Evolutionary conservation across 2,113 vertebrate genomes (phyloP), one percentile per base, ranked within the genome.

Genomic region (Macheiramphus alcinus): DNA sequence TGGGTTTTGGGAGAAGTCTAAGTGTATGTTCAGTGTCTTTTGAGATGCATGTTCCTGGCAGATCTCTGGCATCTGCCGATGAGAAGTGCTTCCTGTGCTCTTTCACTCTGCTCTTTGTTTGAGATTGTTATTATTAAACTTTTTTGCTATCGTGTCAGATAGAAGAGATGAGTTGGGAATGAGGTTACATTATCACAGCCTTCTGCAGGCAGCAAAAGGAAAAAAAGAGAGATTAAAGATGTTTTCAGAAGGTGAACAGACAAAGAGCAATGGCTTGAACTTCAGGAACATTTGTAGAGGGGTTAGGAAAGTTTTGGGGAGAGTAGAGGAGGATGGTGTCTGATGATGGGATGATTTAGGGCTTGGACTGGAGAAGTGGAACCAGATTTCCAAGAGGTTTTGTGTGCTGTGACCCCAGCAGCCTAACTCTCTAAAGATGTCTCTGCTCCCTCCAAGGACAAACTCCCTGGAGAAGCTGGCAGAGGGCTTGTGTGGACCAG

Each of bases 81-180:
- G 79, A 72, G 53, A 89, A 82, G 67, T 40, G 40, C 55, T 92
- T 92, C 43, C 52, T 0, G 2, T 4, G 6, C 47, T 93, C 62
- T 74, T 80, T 70, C 12, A 48, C 42, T 2, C 7, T 65, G 50
- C 61, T 91, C 20, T 72, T 88, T 88, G 61, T 48, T 89, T 65
- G n/a, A 71, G 38, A 59, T 63, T 50, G 47, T 93, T 93, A 31
- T 68, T 93, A 91, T 84, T 71, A 67, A 88, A 81, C 20, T 59
- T 90, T 59, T 78, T 88, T 96, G 79, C 91, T 92, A 66, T 22
- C 10, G 3, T 62, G 86, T 80, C 91, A 91, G 61, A 48, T 85
- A 87, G 83, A 80, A 92, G 74, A 95, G 76, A 68, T 67, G 88
- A 89, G 56, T 36, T 94, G 38, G 76, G 80, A 82, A 94, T 50